A percentile compares a stretch with the other conserved stretches of the same genome.
These are phyloP conservation scores for Coleophora deauratella DNA, from an alignment of 2,888 invertebrate species.

Conservation along the genomic window DNA sequence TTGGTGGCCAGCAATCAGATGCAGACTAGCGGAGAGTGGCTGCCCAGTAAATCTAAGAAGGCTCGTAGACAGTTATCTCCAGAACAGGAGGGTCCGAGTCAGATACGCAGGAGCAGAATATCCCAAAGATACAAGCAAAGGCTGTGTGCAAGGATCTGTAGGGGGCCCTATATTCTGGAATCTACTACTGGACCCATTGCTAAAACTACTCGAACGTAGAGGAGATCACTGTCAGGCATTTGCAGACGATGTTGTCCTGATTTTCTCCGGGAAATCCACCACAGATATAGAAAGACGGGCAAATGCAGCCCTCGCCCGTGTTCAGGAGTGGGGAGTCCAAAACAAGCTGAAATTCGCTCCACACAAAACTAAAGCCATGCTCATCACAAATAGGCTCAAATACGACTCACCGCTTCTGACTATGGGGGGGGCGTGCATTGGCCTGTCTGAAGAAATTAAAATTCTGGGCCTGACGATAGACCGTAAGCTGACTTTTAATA, in stretches of 20 bases:
- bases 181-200: constrained; percentile 9
- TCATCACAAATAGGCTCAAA: constrained; percentile 7
- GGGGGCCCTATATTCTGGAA: constrained; percentile 14
- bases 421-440: constrained; percentile 10
- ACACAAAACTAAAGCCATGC: constrained; percentile 11
- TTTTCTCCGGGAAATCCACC: constrained; percentile 6
- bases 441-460: constrained; percentile 6
- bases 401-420: constrained; percentile 8
- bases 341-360: constrained; percentile 12
- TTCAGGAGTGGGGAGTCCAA: constrained; percentile 10
- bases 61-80: constrained; percentile 8
- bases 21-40: constrained; percentile 6
- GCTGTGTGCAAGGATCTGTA: constrained; percentile 14
- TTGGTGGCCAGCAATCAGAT: constrained; percentile 11
- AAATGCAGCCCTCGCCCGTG: constrained; percentile 8
- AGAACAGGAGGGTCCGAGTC: not conserved
- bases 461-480: constrained; percentile 12
- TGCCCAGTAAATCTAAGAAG: constrained; percentile 8
- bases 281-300: constrained; percentile 6
- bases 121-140: constrained; percentile 1
- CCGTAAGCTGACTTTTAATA: constrained; percentile 9
- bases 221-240: constrained; percentile 10
- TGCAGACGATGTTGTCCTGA: constrained; percentile 10
- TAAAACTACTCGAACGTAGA: not conserved
- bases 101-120: not conserved